Evolutionary conservation across 2,888 invertebrate species (phyloP), one percentile per base, ranked within the genome.

Genomic region (Keiferia lycopersicella): DNA sequence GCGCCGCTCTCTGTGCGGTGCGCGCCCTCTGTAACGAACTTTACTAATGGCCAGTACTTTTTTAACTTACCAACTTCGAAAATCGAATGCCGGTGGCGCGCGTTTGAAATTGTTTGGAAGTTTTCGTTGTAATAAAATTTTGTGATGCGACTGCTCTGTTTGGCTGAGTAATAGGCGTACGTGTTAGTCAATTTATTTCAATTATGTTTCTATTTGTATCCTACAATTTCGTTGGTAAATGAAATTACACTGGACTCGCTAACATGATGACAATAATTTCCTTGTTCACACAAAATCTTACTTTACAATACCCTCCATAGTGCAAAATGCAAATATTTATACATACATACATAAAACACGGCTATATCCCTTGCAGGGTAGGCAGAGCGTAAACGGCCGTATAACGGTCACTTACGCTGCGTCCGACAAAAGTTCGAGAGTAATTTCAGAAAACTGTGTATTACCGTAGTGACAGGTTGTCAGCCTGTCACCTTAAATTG

Each of bases 1-100:
- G 84, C 79, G 69, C 76, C 78, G 73, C 78, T 77, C 73, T 77
- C 73, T 77, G 78, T 73, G 72, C 71, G 69, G 64, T 70, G 73
- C 72, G 69, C 69, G 66, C 66, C 39, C 56, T 30, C 59, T 69
- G 72, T 76, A 79, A 79, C 80, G 77, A 79, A 78, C 77, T 77
- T 76, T 71, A 68, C 71, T 73, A 79, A 79, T 70, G 73, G 73
- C 72, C 64, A 64, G 67, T 66, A 64, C 69, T 70, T 67, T 64
- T 69, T 67, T 70, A 64, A 65, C 65, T 67, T 64, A 34, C 62
- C 41, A 53, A 59, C 61, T 45, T 57, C 60, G 69, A 70, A 70
- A 77, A 79, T 61, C 61, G 62, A 62, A 62, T 45, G 53, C 38
- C 60, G 48, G 53, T 48, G 34, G 50, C 38, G 51, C 60, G 11